phyloP scores from a whole-genome alignment of 2,888 invertebrate genomes.

The Amiota mariae region DNA sequence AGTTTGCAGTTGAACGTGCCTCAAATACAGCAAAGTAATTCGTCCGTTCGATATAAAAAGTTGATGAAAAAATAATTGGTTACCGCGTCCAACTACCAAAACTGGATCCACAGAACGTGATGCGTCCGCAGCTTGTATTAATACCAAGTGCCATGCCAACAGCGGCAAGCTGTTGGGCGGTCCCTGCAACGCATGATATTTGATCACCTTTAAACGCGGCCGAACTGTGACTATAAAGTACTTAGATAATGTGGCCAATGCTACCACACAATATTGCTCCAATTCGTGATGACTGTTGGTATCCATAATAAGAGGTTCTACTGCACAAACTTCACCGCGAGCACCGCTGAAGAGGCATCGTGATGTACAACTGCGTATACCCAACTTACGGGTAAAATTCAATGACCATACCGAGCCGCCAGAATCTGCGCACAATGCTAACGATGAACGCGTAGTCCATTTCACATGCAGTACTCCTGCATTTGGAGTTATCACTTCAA shows the following conservation, averaged over 20 bases:
- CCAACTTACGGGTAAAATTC: conserved; percentile 89
- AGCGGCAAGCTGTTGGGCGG: conserved; percentile 88
- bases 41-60: conserved; percentile 74
- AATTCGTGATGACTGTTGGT: conserved; percentile 78
- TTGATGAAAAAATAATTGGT: conserved; percentile 89
- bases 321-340: conserved; percentile 90
- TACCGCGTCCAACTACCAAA: conserved; percentile 90
- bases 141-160: conserved; percentile 93
- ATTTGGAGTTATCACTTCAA: conserved; percentile 88
- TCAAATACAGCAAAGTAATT: conserved; percentile 79
- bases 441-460: conserved; percentile 80
- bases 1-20: conserved; percentile 82
- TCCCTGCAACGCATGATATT: conserved; percentile 84
- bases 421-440: conserved; percentile 90
- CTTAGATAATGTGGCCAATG: conserved; percentile 93
- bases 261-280: conserved; percentile 85
- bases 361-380: conserved; percentile 90
- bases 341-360: conserved; percentile 97
- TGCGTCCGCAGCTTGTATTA: conserved; percentile 83
- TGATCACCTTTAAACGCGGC: conserved; percentile 84
- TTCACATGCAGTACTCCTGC: conserved; percentile 84
- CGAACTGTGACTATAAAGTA: conserved; percentile 85
- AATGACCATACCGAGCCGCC: conserved; percentile 97
- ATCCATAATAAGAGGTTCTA: conserved; percentile 79
- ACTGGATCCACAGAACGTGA: conserved; percentile 86